phyloP scores from a whole-genome alignment of 2,113 vertebrate species.

The Stigmatopora argus region DNA sequence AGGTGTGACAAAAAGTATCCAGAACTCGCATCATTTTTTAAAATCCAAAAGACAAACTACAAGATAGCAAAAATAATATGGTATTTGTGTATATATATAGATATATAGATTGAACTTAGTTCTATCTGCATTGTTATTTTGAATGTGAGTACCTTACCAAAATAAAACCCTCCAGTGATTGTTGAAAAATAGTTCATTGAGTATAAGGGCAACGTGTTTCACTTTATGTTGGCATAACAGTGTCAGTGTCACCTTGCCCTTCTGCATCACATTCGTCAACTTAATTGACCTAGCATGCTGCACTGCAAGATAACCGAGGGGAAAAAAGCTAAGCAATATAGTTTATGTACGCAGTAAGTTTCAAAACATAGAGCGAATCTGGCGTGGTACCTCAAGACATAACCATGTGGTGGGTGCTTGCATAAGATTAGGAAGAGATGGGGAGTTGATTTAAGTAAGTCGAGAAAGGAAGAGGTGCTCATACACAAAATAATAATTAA shows the following conservation, averaged over 20 bases:
- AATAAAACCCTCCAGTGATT: not conserved
- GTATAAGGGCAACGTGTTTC: not conserved
- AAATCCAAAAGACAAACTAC: not conserved
- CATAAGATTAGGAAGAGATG: slow-evolving; percentile 30
- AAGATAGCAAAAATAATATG: too few species aligned
- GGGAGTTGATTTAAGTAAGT: slow-evolving; percentile 33
- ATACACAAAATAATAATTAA: slow-evolving; percentile 19
- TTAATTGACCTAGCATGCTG: slow-evolving; percentile 4
- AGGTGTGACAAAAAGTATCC: not conserved
- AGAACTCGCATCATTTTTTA: not conserved
- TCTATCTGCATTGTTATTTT: not conserved
- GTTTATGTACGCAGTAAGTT: slow-evolving; percentile 7
- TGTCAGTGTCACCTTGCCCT: slow-evolving; percentile 35
- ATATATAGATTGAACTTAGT: too few species aligned
- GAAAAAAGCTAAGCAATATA: not conserved
- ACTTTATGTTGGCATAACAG: slow-evolving; percentile 16
- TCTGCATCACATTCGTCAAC: slow-evolving; percentile 21
- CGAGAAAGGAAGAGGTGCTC: slow-evolving; percentile 12
- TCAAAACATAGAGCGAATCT: slow-evolving; percentile 10
- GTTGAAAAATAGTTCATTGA: slow-evolving; percentile 9
- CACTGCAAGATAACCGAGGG: not conserved
- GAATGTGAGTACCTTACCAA: not conserved
- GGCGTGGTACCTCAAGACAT: slow-evolving; percentile 8
- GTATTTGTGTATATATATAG: too few species aligned
- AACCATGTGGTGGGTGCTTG: slow-evolving; percentile 27